A percentile compares a stretch with the other conserved stretches of the same genome.
phyloP scores from a whole-genome alignment of 64 coral and sea anemone genomes.

The Cladopsammia gracilis region DNA sequence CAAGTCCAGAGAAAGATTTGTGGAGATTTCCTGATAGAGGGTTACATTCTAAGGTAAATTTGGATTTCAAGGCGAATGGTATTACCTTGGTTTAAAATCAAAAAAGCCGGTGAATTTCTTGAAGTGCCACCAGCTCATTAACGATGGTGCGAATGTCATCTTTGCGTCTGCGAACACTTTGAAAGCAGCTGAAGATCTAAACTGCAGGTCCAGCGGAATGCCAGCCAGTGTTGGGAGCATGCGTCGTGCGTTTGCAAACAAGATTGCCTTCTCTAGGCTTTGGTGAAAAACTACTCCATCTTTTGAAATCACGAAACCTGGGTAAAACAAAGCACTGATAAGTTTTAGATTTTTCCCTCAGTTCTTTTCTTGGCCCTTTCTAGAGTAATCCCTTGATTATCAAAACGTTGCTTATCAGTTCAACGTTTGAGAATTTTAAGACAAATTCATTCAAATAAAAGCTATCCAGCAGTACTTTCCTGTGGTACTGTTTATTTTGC shows the following conservation, averaged over 20 bases:
- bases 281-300: conserved; percentile 44
- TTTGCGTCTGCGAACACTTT: not conserved
- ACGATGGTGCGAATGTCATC: conserved; percentile 15
- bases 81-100: conserved; percentile 58
- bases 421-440: too few relatives aligned
- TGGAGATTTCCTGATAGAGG: too few relatives aligned
- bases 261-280: conserved; percentile 50
- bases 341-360: too few relatives aligned
- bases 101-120: not conserved
- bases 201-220: conserved; percentile 67
- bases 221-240: conserved; percentile 72
- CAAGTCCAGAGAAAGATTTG: too few relatives aligned
- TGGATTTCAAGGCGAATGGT: not conserved
- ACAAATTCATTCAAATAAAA: too few relatives aligned
- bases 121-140: not conserved
- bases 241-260: conserved; percentile 25
- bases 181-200: not conserved
- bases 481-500: too few relatives aligned
- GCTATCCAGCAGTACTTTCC: too few relatives aligned
- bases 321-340: not conserved
- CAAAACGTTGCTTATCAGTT: too few relatives aligned
- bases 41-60: not conserved
- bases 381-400: too few relatives aligned
- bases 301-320: conserved; percentile 64
- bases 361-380: too few relatives aligned